Conservation (phyloP, 35 echinoderm and acorn worm genomes). For the Chiridota heheva region DNA sequence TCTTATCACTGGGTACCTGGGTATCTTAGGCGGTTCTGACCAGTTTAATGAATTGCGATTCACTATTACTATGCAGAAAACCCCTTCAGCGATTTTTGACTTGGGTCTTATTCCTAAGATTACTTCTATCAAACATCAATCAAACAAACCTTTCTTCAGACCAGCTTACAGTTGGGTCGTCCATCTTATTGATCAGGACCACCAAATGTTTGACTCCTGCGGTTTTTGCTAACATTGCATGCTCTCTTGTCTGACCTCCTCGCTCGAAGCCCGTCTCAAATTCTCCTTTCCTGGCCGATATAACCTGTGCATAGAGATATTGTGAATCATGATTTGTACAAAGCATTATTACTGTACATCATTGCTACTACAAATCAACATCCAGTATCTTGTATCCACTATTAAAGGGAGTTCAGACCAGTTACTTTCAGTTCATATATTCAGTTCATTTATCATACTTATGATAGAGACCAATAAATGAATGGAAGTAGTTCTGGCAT, state of each 20-base stretch:
- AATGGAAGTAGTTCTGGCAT: too few relatives aligned
- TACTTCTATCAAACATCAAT: too few relatives aligned
- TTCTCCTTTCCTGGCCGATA: conserved; percentile 96
- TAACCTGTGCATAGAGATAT: conserved; percentile 52
- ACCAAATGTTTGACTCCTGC: conserved; percentile 98
- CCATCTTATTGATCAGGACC: conserved; percentile 98
- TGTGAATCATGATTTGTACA: background rate
- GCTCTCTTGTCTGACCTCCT: conserved; percentile 90
- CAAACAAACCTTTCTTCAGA: conserved; percentile 69
- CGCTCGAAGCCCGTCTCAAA: conserved; percentile 99
- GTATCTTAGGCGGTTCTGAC: too few relatives aligned
- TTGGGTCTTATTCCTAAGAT: background rate
- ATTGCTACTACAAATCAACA: background rate
- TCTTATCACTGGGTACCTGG: too few relatives aligned
- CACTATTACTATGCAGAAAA: background rate
- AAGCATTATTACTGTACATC: background rate
- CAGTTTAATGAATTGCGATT: too few relatives aligned
- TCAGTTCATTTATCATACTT: background rate
- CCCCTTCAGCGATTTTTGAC: background rate
- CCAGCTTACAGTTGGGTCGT: conserved; percentile 94
- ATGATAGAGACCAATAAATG: background rate
- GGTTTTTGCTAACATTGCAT: conserved; percentile 97
- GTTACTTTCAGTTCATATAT: background rate
- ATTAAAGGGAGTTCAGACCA: background rate
- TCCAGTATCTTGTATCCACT: background rate